Evolutionary conservation across 2,113 vertebrate genomes (phyloP), one percentile per base, ranked within the genome.

Genomic region (Psephotus haematonotus): DNA sequence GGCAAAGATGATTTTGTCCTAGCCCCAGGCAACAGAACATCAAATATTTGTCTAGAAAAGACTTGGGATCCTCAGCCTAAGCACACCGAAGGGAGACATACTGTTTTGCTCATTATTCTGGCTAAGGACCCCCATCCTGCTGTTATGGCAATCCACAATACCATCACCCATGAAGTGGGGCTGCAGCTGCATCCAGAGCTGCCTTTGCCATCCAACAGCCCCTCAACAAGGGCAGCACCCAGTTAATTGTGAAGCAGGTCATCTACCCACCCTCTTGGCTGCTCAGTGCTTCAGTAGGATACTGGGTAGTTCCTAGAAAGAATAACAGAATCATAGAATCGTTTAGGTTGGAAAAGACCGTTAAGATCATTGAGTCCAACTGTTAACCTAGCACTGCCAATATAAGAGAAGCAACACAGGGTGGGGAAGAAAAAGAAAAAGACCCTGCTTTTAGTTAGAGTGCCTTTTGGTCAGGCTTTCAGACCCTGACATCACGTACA

Each of bases 11-110:
- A 90, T 92, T 93, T 88, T 84, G 59, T 11, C 14, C 76, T 44
- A 82, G 82, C 41, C 70, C 50, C 55, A 55, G 75, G 87, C 67
- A 95, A 93, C 28, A 72, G 85, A 95, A 82, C n/a, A 69, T 80
- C 86, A 96, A 94, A 86, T 92, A 92, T 88, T 82, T 49, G 75
- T 28, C 29, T 62, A 89, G 70, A 94, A 89, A 87, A 94, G 5
- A 46, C 74, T 78, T 11, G 3, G 7, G 60, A 79, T 92, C 46
- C 39, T 81, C 85, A 59, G 79, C 41, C 44, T 69, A 92, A 95
- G 82, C 82, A 86, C 55, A 60, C 43, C 69, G 75, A 95, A 91
- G 50, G 25, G 65, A 63, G 63, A 62, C 4, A 8, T 46, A 31
- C 27, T 68, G 52, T 49, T 76, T 60, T 76, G 41, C 59, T 75